phyloP scores from a whole-genome alignment of 2,113 vertebrate species.

The Anas platyrhynchos region DNA sequence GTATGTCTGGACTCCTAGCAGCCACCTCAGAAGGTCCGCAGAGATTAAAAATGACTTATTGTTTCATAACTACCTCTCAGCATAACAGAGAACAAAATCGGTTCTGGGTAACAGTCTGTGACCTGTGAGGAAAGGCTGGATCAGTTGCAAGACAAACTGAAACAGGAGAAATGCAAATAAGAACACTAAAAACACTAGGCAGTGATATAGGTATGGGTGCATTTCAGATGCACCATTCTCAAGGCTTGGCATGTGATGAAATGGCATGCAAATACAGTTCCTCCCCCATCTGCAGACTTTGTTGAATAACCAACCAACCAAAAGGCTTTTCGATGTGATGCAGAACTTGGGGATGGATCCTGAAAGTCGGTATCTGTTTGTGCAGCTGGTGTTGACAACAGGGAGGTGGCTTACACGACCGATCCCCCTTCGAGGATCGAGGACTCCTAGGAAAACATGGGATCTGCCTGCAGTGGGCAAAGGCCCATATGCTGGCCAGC shows the following conservation, averaged over 20 bases:
- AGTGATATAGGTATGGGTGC: rapidly evolving
- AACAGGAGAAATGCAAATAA: neutral
- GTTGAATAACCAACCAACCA: neutral
- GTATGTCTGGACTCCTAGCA: neutral
- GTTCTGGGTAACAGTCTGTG: neutral
- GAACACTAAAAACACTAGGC: neutral
- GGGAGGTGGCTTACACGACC: neutral
- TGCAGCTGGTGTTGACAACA: neutral
- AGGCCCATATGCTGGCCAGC: neutral
- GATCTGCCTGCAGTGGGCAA: neutral
- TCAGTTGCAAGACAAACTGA: neutral
- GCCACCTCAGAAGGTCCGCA: neutral
- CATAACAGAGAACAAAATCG: neutral
- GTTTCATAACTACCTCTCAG: neutral
- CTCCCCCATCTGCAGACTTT: neutral
- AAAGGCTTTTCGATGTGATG: neutral
- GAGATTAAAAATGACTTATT: neutral
- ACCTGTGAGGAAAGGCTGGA: neutral
- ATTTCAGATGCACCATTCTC: neutral
- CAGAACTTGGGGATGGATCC: neutral
- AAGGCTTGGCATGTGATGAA: neutral
- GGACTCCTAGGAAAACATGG: neutral
- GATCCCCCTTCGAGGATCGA: neutral
- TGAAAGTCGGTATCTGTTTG: neutral
- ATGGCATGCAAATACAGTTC: neutral